These are phyloP conservation scores for Diadromus collaris DNA, from an alignment of 2,888 invertebrate genomes.

Conservation along the genomic window DNA sequence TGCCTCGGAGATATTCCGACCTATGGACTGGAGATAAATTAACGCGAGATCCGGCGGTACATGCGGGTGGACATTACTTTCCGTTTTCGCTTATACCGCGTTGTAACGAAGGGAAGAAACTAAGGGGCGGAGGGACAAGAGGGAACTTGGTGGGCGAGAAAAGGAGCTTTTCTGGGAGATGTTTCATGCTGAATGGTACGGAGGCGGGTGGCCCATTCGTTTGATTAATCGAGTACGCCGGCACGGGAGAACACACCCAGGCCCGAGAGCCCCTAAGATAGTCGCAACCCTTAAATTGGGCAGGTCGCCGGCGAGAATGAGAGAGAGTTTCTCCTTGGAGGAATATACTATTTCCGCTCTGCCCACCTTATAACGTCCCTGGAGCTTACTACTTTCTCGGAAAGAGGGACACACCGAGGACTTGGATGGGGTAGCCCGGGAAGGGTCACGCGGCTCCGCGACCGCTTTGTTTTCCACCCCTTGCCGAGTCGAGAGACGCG, in stretches of 20 bases:
- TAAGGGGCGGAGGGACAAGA: neutral
- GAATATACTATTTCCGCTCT: constrained; percentile 29
- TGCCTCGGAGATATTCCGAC: neutral
- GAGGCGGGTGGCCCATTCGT: constrained; percentile 35
- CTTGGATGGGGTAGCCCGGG: neutral
- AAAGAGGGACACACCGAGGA: constrained; percentile 14
- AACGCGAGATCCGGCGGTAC: neutral
- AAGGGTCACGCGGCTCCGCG: constrained; percentile 36
- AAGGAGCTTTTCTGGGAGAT: constrained; percentile 21
- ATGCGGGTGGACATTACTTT: constrained; percentile 37
- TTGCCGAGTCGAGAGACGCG: constrained; percentile 21
- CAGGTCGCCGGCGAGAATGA: constrained; percentile 58
- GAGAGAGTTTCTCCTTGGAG: constrained; percentile 40
- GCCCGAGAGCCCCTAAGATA: constrained; percentile 64
- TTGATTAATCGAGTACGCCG: constrained; percentile 40
- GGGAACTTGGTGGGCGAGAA: neutral
- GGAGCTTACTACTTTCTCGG: constrained; percentile 72
- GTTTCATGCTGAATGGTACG: constrained; percentile 29
- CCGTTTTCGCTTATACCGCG: constrained; percentile 3
- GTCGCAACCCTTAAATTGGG: constrained; percentile 72
- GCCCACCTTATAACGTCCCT: constrained; percentile 67
- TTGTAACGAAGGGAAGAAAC: constrained; percentile 11
- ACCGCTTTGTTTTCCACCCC: constrained; percentile 36
- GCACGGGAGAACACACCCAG: constrained; percentile 6
- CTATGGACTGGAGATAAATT: neutral